Evolutionary conservation across 1,140 invertebrate species (phyloP), one percentile per base, ranked within the genome.

Genomic region (Brachionus manjavacas): DNA sequence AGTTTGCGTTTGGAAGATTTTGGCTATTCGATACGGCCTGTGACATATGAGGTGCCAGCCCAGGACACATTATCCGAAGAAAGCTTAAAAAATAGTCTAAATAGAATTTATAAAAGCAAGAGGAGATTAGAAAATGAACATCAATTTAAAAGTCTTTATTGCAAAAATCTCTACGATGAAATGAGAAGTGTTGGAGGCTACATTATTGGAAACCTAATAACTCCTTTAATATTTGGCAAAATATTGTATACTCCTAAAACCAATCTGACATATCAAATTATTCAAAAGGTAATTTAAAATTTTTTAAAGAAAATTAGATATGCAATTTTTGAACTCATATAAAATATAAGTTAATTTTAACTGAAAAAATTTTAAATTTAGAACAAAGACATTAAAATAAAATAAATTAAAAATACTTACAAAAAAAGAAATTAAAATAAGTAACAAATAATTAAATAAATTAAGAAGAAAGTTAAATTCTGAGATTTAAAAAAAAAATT

Each of bases 181-280:
- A 35, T 84, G 70, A 55, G 70, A 35, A 79, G 35, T 41, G 60
- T 72, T 39, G 83, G 83, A 23, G 68, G 83, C 35, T 84, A 52
- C n/a, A 70, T 84, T 12, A 76, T 84, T 43, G 74, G 83, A 1
- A 78, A 78, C 25, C 39, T 85, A 55, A 70, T 88, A 1, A 88
- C 88, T 83, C 88, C 88, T 16, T 76, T 88, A 9, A 83, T 91
- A 52, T 78, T 87, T 41, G 90, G 90, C 0, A 90, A 90, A 86
- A 88, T 91, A 39, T 85, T 90, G 1, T 91, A 86, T 85, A 86
- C 89, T 20, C 90, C 90, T 0, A 87, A 89, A 41, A 89, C 87
- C 16, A 64, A 85, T 9, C 66, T 85, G n/a, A 89, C 88, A 1
- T 85, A 85, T 41, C 11, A 49, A 16, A 88, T 91, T 60, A 86